Percentiles rank a stretch among this genome's conserved stretches.
phyloP scores from a whole-genome alignment of 2,113 vertebrate species.

The Todiramphus chloris region DNA sequence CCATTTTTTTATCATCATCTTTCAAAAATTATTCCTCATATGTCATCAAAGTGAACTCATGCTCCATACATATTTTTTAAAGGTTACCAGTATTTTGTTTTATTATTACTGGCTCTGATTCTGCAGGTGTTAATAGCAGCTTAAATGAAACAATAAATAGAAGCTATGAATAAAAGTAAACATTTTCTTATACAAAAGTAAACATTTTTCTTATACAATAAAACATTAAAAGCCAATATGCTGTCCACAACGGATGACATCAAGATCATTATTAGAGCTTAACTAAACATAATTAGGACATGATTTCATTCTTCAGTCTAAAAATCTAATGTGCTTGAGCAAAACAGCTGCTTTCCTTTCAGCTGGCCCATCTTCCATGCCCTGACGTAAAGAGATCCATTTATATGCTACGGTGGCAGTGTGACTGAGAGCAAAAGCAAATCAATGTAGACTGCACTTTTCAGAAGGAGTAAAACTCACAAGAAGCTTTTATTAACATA shows the following conservation, averaged over 20 bases:
- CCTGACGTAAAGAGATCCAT: neutral
- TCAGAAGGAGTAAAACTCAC: neutral
- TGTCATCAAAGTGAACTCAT: neutral
- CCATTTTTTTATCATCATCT: no score
- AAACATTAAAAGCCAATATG: neutral
- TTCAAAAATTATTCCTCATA: neutral
- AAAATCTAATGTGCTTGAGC: neutral
- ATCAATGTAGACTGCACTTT: fast-evolving
- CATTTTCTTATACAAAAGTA: neutral
- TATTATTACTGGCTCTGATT: neutral
- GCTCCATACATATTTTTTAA: neutral
- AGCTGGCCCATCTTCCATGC: neutral
- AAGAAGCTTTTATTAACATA: neutral
- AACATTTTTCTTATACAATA: neutral
- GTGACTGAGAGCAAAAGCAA: neutral
- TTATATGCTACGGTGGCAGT: neutral
- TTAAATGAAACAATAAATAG: neutral
- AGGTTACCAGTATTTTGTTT: neutral
- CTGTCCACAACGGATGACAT: neutral
- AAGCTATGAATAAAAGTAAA: neutral
- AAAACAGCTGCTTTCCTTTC: neutral
- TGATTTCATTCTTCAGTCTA: neutral
- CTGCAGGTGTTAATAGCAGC: neutral
- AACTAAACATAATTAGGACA: neutral
- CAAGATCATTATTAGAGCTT: neutral